Percentiles rank a stretch among this genome's conserved stretches.
Evolutionary conservation across 37 sponge, comb jelly and placozoan species (phyloP).

Genomic region (Tethya wilhelma): DNA sequence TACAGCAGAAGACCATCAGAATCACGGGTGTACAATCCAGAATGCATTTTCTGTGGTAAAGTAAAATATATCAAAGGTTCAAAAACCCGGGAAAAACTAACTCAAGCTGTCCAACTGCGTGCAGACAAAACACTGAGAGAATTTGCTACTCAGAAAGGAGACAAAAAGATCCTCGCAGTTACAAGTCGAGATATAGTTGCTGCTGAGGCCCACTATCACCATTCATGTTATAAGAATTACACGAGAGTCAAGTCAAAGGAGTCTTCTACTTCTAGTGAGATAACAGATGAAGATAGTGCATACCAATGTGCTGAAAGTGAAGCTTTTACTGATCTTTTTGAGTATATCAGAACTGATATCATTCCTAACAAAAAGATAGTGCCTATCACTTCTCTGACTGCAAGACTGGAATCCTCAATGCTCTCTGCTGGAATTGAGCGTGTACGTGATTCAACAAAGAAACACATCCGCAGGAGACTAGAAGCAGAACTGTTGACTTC

Average conservation of each 20-base stretch:
- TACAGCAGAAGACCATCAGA: neutral
- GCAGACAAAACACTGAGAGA: constrained; percentile 5
- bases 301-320: neutral
- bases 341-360: neutral
- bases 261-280: neutral
- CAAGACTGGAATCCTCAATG: constrained; percentile 1
- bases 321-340: neutral
- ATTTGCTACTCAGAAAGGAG: neutral
- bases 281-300: neutral
- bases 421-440: neutral
- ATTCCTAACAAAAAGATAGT: neutral
- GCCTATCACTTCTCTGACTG: neutral
- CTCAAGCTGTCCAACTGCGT: neutral
- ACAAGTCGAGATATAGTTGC: constrained; percentile 7
- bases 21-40: neutral
- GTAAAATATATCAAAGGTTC: neutral
- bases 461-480: neutral
- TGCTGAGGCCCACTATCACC: constrained; percentile 13
- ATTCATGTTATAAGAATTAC: neutral
- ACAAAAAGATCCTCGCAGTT: neutral
- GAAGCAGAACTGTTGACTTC: neutral
- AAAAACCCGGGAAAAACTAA: neutral
- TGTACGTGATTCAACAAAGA: neutral
- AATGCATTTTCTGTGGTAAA: neutral
- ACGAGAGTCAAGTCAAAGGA: neutral